Evolutionary conservation across 2,888 invertebrate species (phyloP), one percentile per base, ranked within the genome.

Genomic region (Itoplectis maculator): DNA sequence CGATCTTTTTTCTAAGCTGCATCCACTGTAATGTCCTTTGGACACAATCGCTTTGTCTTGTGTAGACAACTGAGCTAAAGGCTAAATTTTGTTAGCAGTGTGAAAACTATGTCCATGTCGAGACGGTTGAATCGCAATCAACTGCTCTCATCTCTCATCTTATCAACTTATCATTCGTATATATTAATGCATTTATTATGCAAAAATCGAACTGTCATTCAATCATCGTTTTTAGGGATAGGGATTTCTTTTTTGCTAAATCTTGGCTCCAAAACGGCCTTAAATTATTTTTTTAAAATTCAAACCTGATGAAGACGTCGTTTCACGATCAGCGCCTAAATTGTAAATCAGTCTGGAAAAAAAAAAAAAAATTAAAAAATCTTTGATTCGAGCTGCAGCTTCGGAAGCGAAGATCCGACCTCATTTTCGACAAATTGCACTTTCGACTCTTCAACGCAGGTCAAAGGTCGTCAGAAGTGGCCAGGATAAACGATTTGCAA

Each of bases 261-360:
- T 23, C 70, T 56, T 54, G 40, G 54, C 56, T 70, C 54, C 69
- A 54, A 51, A 69, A 69, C 40, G 69, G 54, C 70, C 70, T 70
- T 56, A 70, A 70, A 70, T 56, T 15, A 56, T 56, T 70, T 70
- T n/a, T 56, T 56, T 56, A 42, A 20, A 18, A 56, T 13, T 42
- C 1, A 69, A 40, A 51, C 68, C 51, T 35, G 35, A 6, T 20
- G 9, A 54, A 56, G 56, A 56, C 42, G 13, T 45, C 35, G 70
- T 23, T 56, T 42, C 54, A 20, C 20, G 20, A 54, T 23, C 11
- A 1, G 20, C 20, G 13, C 40, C 54, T 8, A 20, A 59, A 56
- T 35, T n/a, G n/a, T n/a, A n/a, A n/a, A n/a, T n/a, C n/a, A n/a
- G 1, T 0, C 13, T n/a, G n/a, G 6, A 13, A 29, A 29, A 29